These are phyloP conservation scores for Brenthis daphne DNA, from an alignment of 2,888 invertebrate genomes.

Conservation along the genomic window DNA sequence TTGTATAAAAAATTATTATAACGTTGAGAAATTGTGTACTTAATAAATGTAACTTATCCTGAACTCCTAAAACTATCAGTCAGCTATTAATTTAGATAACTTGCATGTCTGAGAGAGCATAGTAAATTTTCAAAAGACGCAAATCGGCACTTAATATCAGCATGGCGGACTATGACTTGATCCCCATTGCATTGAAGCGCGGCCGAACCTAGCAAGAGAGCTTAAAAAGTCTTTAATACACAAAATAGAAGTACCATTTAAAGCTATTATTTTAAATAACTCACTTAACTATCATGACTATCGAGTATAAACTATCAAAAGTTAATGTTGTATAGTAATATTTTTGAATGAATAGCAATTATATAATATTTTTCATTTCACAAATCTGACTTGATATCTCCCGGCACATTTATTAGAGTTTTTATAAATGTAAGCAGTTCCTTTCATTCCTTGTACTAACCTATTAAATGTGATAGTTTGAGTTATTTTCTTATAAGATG, in stretches of 20 bases:
- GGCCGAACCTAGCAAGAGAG: too few relatives aligned
- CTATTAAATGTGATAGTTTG: slow-evolving; percentile 13
- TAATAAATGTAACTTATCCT: background rate
- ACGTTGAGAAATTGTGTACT: slow-evolving; percentile 14
- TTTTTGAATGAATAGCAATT: slow-evolving; percentile 2
- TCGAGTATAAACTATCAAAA: background rate
- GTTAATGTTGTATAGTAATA: background rate
- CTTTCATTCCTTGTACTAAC: background rate
- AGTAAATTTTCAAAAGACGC: too few relatives aligned
- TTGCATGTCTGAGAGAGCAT: too few relatives aligned
- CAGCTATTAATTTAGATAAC: too few relatives aligned
- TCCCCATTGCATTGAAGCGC: too few relatives aligned
- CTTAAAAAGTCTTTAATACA: too few relatives aligned
- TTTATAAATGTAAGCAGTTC: slow-evolving; percentile 9
- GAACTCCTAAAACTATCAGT: too few relatives aligned
- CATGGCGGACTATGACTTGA: too few relatives aligned
- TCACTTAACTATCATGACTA: background rate
- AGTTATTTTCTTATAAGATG: background rate
- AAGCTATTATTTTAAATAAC: background rate
- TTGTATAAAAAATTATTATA: slow-evolving; percentile 52
- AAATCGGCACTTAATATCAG: too few relatives aligned
- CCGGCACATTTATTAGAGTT: background rate
- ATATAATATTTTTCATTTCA: slow-evolving; percentile 8
- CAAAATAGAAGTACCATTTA: too few relatives aligned
- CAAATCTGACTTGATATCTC: slow-evolving; percentile 4